Evolutionary conservation across 2,888 invertebrate genomes (phyloP).

Genomic region (Calameuta filiformis): DNA sequence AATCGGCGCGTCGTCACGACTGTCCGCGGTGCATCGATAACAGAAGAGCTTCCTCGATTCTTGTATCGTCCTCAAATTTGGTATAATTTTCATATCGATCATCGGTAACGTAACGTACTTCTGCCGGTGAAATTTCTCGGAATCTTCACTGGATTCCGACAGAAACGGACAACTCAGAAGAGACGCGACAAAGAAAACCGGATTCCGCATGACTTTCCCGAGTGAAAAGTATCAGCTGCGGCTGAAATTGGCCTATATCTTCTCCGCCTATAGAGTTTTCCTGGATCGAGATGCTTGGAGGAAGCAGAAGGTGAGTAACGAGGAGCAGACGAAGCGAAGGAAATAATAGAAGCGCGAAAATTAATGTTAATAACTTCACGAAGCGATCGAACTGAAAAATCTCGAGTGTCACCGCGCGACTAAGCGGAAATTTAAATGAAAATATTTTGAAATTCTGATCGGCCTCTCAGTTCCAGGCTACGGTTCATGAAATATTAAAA

Average conservation of each 20-base stretch:
- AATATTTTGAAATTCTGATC: background rate
- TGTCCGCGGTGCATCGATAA: slow-evolving; percentile 18
- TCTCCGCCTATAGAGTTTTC: background rate
- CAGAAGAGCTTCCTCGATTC: slow-evolving; percentile 5
- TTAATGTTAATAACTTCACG: background rate
- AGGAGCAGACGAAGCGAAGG: background rate
- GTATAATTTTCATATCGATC: background rate
- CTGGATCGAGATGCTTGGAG: background rate
- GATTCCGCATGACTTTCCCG: background rate
- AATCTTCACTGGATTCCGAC: background rate
- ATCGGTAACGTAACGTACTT: background rate
- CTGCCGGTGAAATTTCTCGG: background rate
- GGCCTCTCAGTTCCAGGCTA: background rate
- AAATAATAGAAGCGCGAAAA: background rate
- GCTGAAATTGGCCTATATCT: background rate
- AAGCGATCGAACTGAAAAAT: background rate
- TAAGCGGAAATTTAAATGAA: background rate
- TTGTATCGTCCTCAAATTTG: background rate
- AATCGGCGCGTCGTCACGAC: slow-evolving; percentile 12
- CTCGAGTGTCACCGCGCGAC: background rate
- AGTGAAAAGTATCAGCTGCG: background rate
- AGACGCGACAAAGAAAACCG: background rate
- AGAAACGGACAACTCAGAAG: background rate
- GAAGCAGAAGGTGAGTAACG: background rate
- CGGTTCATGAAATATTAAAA: background rate